Conservation (phyloP, 2,888 invertebrate genomes). For the Willowsia nigromaculata region DNA sequence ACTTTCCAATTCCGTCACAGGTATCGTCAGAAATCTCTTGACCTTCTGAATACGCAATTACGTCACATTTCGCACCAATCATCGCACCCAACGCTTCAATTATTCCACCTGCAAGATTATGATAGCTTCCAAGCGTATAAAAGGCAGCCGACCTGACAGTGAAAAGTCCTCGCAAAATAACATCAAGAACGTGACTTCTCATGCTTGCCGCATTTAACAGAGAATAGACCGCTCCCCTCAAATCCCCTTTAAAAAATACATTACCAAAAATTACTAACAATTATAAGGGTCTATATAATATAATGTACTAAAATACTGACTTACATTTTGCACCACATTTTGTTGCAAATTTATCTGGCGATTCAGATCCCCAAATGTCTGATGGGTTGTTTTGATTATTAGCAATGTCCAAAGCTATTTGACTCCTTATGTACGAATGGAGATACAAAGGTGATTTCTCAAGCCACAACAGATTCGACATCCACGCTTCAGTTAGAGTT, state of each 20-base stretch:
- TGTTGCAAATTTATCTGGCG: background rate
- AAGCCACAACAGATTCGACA: slow-evolving; percentile 16
- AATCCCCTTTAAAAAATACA: background rate
- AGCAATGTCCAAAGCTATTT: background rate
- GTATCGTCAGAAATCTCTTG: background rate
- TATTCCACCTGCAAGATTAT: background rate
- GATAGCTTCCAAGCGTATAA: background rate
- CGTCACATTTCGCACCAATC: slow-evolving; percentile 7
- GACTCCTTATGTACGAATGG: background rate
- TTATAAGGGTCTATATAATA: background rate
- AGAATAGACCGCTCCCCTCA: background rate
- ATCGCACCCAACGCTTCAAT: background rate
- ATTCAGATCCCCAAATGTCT: background rate
- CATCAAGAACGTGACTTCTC: slow-evolving; percentile 11
- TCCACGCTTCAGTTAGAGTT: slow-evolving; percentile 1
- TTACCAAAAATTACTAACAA: no score
- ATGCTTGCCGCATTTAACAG: background rate
- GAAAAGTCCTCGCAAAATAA: slow-evolving; percentile 33
- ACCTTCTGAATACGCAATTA: slow-evolving; percentile 13
- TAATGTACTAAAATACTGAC: background rate
- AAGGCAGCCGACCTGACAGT: slow-evolving; percentile 10
- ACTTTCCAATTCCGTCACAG: slow-evolving; percentile 34
- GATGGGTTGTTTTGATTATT: background rate
- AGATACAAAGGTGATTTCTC: slow-evolving; percentile 25
- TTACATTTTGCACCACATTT: slow-evolving; percentile 1